Base-by-base conservation (phyloP, 2,113 vertebrate genomes). In the Prionailurus viverrinus region DNA sequence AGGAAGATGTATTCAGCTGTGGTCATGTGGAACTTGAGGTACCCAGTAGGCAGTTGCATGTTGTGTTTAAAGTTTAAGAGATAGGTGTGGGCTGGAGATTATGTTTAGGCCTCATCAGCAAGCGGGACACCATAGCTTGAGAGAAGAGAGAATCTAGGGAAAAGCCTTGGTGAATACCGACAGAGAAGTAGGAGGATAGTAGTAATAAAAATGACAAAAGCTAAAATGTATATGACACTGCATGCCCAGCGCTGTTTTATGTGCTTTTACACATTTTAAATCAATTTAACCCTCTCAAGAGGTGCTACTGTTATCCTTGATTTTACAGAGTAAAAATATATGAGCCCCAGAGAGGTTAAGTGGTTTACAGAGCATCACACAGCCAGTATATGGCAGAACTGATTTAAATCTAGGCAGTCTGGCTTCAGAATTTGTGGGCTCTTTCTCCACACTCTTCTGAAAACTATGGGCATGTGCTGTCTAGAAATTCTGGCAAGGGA, bases 21-120 rank as follows among this genome's bases (percentile, higher is more conserved):
- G 82, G 61, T 29, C 63, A 12, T 95, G 41, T 69, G 87, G 83
- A 41, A 45, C 85, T 63, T 61, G 74, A 96, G 63, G 45, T 58
- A 87, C 33, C 18, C 53, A 31, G 51, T 6, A 63, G 51, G 65
- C 55, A 68, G 78, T 48, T 45, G 51, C 79, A 48, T 61, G 25
- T 12, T 84, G 14, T 65, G 3, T 25, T 92, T 91, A 31, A 65
- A 83, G 45, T 95, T 89, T 92, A 89, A 91, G 85, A 89, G 80
- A 69, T 15, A 74, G 16, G 3, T 7, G 48, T 69, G 53, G 29
- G 19, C 36, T 86, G 33, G 36, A 79, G 36, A 79, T 96, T 78
- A 39, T 74, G 55, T 71, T 91, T 78, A 92, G 41, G 25, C 3
- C 31, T 90, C 23, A 78, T 41, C 61, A 33, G 8, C 58, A 90